Percentiles rank a stretch among this genome's conserved stretches.
phyloP scores from a whole-genome alignment of 1,140 invertebrate genomes.

The Anastatus disparis region DNA sequence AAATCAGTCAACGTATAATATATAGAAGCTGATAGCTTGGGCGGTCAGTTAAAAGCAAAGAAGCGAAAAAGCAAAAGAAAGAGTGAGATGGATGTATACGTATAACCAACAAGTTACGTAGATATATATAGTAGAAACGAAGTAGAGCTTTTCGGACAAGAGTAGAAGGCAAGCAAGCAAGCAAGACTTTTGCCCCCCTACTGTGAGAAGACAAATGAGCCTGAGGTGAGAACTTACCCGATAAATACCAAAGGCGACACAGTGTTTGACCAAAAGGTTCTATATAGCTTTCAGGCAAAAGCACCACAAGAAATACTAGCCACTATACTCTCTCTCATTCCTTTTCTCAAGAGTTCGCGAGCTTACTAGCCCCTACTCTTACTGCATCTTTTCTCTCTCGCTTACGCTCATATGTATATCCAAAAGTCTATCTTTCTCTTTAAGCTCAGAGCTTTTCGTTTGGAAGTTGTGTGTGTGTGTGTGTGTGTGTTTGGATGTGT shows the following conservation, averaged over 20 bases:
- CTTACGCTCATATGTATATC: too few species aligned
- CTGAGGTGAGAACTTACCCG: constrained; percentile 68
- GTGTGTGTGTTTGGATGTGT: too few species aligned
- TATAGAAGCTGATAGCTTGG: constrained; percentile 6
- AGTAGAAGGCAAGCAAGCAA: too few species aligned
- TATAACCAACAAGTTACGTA: too few species aligned
- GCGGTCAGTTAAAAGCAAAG: constrained; percentile 12
- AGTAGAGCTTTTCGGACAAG: too few species aligned
- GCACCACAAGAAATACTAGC: constrained; percentile 61
- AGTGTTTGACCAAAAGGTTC: constrained; percentile 66
- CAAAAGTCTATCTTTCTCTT: background rate
- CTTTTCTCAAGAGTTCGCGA: constrained; percentile 28
- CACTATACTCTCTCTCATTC: constrained; percentile 48
- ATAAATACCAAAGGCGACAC: constrained; percentile 69
- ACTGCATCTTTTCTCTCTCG: constrained; percentile 38
- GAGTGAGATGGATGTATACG: too few species aligned
- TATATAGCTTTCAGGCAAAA: constrained; percentile 41
- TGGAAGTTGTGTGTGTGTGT: background rate
- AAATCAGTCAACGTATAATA: constrained; percentile 1
- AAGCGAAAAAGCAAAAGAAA: too few species aligned
- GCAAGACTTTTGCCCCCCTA: background rate
- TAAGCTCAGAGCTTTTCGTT: background rate
- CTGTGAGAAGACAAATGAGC: constrained; percentile 66
- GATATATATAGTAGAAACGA: too few species aligned
- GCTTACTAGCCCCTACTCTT: constrained; percentile 29